Evolutionary conservation across 2,113 vertebrate genomes (phyloP).

Genomic region (Lagopus leucura): DNA sequence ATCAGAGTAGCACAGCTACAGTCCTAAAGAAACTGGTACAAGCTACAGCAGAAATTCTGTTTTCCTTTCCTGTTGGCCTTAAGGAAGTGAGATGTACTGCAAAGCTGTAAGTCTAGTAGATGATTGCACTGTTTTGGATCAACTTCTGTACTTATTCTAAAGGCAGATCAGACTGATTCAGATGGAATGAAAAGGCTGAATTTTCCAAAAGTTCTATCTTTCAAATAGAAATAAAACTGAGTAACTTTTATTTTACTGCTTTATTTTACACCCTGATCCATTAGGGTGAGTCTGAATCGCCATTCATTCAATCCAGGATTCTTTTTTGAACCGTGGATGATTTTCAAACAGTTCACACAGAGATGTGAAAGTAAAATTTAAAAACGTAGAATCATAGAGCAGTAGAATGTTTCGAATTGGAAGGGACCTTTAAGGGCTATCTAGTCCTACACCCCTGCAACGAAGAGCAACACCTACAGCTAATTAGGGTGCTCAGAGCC

Average conservation of each 20-base stretch:
- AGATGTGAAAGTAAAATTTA: not conserved
- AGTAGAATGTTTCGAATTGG: too few relatives aligned
- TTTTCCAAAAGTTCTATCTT: not conserved
- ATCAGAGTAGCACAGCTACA: not conserved
- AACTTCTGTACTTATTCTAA: not conserved
- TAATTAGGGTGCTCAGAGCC: too few relatives aligned
- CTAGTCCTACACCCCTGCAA: too few relatives aligned
- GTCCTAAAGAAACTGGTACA: not conserved
- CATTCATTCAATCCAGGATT: not conserved
- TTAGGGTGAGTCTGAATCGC: not conserved
- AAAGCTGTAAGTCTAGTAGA: not conserved
- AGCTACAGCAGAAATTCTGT: not conserved
- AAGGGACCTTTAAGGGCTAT: too few relatives aligned
- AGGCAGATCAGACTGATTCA: not conserved
- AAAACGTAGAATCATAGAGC: too few relatives aligned
- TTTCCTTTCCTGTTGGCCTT: not conserved
- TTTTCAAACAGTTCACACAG: not conserved
- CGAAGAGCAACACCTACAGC: too few relatives aligned
- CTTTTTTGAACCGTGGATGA: not conserved
- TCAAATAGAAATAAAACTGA: not conserved
- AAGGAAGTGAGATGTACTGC: not conserved
- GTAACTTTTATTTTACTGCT: not conserved
- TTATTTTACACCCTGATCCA: not conserved
- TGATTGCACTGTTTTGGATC: not conserved
- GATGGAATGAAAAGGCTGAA: not conserved